A percentile compares a stretch with the other conserved stretches of the same genome.
Evolutionary conservation across 2,888 invertebrate genomes (phyloP).

Genomic region (Enoplolaimus lenunculus): DNA sequence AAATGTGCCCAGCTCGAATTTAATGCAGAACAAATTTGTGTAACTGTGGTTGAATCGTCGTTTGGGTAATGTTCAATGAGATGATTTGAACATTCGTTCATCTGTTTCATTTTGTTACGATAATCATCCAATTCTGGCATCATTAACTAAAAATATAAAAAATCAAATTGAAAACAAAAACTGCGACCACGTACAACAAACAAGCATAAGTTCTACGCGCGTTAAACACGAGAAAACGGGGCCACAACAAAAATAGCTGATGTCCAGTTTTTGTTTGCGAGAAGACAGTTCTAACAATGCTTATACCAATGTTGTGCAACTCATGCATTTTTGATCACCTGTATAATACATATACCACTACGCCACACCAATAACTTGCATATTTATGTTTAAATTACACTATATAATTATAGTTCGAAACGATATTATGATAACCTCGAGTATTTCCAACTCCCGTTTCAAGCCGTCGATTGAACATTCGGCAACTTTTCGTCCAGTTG

Average conservation of each 20-base stretch:
- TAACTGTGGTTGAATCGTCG: conserved; percentile 37
- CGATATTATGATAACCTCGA: too few species aligned
- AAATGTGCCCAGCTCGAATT: conserved; percentile 39
- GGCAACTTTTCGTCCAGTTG: conserved; percentile 16
- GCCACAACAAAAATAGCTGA: background rate
- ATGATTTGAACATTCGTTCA: conserved; percentile 28
- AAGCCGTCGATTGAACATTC: conserved; percentile 27
- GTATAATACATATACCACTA: too few species aligned
- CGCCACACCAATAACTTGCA: too few species aligned
- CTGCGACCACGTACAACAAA: background rate
- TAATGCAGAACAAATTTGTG: conserved; percentile 32
- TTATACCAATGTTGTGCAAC: too few species aligned
- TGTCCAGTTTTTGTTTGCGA: too few species aligned
- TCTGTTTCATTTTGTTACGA: conserved; percentile 47
- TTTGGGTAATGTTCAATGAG: conserved; percentile 30
- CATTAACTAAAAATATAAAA: conserved; percentile 54
- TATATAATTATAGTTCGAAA: too few species aligned
- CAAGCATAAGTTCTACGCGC: background rate
- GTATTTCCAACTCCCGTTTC: conserved; percentile 27
- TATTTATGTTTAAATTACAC: too few species aligned
- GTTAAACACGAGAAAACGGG: background rate
- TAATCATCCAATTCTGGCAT: conserved; percentile 83
- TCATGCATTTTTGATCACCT: too few species aligned
- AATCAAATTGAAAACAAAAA: background rate
- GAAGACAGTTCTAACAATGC: too few species aligned